Percentiles rank a stretch among this genome's conserved stretches.
phyloP scores from a whole-genome alignment of 2,113 vertebrate species.

The Zosterops hypoxanthus region DNA sequence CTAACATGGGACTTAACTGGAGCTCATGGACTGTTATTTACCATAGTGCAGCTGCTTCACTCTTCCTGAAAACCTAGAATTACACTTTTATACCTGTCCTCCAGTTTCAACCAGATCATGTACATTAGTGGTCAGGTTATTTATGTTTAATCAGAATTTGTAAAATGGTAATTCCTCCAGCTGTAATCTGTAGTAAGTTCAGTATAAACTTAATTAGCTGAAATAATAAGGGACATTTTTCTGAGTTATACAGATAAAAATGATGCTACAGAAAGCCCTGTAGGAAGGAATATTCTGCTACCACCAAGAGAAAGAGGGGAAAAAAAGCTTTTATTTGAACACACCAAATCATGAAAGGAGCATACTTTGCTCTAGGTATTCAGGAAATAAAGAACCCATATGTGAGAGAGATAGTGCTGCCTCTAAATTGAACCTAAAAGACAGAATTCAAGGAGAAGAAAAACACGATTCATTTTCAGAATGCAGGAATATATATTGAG shows the following conservation, averaged over 20 bases:
- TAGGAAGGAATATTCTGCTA: neutral
- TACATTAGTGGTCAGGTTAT: neutral
- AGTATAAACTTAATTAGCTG: neutral
- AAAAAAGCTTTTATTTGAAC: neutral
- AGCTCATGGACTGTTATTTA: neutral
- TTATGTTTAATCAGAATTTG: neutral
- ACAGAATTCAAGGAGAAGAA: conserved; percentile 3
- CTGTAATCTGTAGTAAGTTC: neutral
- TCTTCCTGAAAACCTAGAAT: neutral
- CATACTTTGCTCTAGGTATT: neutral
- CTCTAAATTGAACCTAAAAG: conserved; percentile 8
- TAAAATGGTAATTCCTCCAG: neutral
- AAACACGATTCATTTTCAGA: conserved; percentile 9
- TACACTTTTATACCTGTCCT: neutral
- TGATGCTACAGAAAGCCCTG: neutral
- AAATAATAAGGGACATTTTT: neutral
- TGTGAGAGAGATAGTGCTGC: neutral
- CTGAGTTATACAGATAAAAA: neutral
- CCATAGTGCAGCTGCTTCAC: neutral
- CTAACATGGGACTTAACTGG: neutral
- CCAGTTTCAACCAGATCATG: neutral
- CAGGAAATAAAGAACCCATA: conserved; percentile 1
- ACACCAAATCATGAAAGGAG: neutral
- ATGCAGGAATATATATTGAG: conserved; percentile 36
- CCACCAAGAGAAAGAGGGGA: neutral